A percentile compares a stretch with the other conserved stretches of the same genome.
phyloP scores from a whole-genome alignment of 2,113 vertebrate genomes.

The Mus pahari region DNA sequence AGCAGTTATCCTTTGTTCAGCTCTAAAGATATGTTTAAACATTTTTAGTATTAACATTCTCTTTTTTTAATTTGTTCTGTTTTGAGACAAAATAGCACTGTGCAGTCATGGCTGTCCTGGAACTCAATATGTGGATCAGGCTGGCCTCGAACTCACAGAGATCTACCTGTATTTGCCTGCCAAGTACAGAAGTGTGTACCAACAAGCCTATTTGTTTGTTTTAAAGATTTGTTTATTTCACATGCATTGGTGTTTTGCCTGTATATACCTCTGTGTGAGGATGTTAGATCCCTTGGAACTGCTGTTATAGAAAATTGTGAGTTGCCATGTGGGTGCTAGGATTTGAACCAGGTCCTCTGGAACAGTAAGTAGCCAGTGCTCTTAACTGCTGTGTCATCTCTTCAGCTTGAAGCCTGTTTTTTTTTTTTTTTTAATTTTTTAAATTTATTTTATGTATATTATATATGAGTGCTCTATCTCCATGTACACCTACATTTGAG shows the following conservation, averaged over 20 bases:
- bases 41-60: background rate
- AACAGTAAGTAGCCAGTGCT: background rate
- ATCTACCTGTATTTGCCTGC: background rate
- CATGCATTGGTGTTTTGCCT: background rate
- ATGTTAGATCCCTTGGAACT: background rate
- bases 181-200: background rate
- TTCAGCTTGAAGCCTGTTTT: background rate
- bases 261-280: background rate
- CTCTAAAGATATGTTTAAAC: conserved; percentile 19
- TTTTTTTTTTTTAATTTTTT: no score
- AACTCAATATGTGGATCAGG: background rate
- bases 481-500: no score
- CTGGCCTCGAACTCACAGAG: background rate
- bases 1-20: background rate
- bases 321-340: background rate
- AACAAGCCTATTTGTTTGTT: background rate
- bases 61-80: background rate
- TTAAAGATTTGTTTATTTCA: background rate
- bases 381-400: background rate
- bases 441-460: no score
- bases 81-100: background rate
- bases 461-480: no score
- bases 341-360: background rate
- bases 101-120: background rate
- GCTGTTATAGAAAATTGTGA: background rate